Evolutionary conservation across 2,113 vertebrate genomes (phyloP).

Genomic region (Ellobius talpinus): DNA sequence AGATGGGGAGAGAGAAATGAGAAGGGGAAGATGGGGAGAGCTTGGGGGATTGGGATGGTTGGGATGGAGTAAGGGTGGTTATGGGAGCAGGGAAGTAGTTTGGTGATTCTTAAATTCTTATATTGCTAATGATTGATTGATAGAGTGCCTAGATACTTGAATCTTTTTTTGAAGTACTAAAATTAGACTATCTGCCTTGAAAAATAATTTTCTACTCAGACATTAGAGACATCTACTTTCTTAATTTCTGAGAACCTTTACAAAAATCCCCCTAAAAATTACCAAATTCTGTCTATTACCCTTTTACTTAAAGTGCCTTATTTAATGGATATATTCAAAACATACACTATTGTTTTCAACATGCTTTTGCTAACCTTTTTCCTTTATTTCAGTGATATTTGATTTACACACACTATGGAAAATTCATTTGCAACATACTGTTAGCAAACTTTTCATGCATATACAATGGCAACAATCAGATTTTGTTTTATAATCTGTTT

Average conservation of each 20-base stretch:
- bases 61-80: too few relatives aligned
- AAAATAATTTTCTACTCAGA: conserved; percentile 3
- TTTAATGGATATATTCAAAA: conserved; percentile 17
- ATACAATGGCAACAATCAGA: neutral
- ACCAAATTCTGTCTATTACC: neutral
- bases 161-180: conserved; percentile 10
- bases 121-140: neutral
- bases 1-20: too few relatives aligned
- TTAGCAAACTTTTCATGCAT: neutral
- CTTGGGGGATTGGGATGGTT: too few relatives aligned
- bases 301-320: conserved; percentile 17
- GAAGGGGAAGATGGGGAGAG: too few relatives aligned
- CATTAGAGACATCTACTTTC: neutral
- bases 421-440: neutral
- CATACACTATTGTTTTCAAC: neutral
- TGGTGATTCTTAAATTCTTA: neutral
- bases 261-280: conserved; percentile 9
- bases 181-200: conserved; percentile 26
- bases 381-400: neutral
- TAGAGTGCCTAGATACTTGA: neutral
- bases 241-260: neutral
- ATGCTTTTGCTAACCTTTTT: neutral
- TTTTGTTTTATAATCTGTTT: neutral
- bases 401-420: neutral
- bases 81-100: too few relatives aligned